These are phyloP conservation scores for Solea senegalensis DNA, from an alignment of 2,113 vertebrate species.

Conservation along the genomic window DNA sequence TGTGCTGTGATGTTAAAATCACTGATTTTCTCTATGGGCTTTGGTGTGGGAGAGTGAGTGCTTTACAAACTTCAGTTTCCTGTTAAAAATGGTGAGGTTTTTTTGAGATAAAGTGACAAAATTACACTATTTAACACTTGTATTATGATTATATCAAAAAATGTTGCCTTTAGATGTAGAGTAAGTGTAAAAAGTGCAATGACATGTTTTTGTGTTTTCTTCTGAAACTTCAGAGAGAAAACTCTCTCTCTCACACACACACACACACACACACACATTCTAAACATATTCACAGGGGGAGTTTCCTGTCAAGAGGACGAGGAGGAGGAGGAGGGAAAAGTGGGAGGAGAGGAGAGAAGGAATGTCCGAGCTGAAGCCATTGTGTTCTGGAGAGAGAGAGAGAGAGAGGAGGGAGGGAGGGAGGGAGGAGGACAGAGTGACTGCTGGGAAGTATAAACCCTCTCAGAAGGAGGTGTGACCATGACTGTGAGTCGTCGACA, in stretches of 20 bases:
- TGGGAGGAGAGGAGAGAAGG: slow-evolving; percentile 3
- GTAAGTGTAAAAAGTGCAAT: too few relatives aligned
- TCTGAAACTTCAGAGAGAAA: background rate
- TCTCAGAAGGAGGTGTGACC: slow-evolving; percentile 53
- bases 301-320: background rate
- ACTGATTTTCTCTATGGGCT: too few relatives aligned
- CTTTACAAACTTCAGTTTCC: too few relatives aligned
- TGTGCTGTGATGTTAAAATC: too few relatives aligned
- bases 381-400: slow-evolving; percentile 44
- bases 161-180: too few relatives aligned
- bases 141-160: too few relatives aligned
- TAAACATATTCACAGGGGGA: background rate
- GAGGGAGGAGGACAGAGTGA: slow-evolving; percentile 10
- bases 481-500: slow-evolving; percentile 2
- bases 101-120: too few relatives aligned
- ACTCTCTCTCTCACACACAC: background rate
- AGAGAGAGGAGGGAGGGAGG: slow-evolving; percentile 27
- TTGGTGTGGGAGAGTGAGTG: too few relatives aligned
- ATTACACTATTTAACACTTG: too few relatives aligned
- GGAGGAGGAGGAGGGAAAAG: background rate
- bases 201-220: too few relatives aligned
- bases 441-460: slow-evolving; percentile 46
- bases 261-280: background rate
- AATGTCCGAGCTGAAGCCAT: too few relatives aligned
- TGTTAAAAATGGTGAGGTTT: too few relatives aligned